Evolutionary conservation across 2,797 vertebrate species (phyloP).

Genomic region (Aselliscus stoliczkanus): DNA sequence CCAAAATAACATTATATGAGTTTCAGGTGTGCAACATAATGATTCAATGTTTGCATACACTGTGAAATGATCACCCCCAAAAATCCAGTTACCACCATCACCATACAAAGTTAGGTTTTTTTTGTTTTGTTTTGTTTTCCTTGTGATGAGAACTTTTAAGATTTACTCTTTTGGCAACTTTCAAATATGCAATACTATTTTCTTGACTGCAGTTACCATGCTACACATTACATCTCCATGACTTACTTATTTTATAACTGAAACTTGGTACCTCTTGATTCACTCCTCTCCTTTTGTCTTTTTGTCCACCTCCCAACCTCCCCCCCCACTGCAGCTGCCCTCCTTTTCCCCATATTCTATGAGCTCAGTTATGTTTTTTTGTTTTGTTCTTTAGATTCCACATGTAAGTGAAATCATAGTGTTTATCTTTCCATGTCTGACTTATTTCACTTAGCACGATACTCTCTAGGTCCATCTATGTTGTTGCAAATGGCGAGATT

Average conservation of each 20-base stretch:
- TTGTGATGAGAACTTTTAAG: neutral
- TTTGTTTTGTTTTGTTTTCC: neutral
- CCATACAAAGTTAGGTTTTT: neutral
- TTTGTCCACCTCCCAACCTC: too few species aligned
- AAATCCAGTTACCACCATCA: neutral
- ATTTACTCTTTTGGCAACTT: neutral
- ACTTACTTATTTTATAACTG: neutral
- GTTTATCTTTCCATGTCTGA: neutral
- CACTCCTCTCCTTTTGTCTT: neutral
- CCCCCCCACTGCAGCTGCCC: neutral
- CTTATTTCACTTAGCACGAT: neutral
- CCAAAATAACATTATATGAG: neutral
- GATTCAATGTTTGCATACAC: neutral
- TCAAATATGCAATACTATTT: neutral
- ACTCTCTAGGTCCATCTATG: too few species aligned
- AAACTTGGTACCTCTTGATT: neutral
- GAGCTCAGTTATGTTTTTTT: neutral
- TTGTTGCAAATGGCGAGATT: too few species aligned
- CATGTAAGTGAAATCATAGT: neutral
- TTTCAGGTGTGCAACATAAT: neutral
- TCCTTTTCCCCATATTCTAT: neutral
- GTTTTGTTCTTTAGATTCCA: neutral
- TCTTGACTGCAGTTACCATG: neutral
- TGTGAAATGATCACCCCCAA: neutral
- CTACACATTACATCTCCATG: neutral